Evolutionary conservation across 2,113 vertebrate species (phyloP).

Genomic region (Myodes glareolus): DNA sequence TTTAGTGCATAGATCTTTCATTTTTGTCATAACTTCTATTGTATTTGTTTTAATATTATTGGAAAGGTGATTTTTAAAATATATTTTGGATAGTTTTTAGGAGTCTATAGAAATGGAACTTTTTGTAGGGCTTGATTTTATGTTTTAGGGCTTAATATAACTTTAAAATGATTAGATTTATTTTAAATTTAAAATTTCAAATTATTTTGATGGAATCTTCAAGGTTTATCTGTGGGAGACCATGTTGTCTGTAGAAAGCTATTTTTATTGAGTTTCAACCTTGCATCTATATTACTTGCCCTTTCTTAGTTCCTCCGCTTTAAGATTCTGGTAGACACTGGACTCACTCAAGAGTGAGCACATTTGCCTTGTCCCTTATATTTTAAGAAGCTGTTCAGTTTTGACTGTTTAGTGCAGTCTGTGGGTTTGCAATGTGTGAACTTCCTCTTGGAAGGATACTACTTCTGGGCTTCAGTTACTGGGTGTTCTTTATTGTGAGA

Average conservation of each 20-base stretch:
- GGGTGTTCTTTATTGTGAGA: background rate
- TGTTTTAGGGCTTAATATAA: background rate
- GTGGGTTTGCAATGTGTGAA: background rate
- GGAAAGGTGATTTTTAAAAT: background rate
- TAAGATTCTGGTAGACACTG: background rate
- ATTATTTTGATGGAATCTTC: background rate
- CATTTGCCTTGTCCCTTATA: background rate
- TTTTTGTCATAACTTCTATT: background rate
- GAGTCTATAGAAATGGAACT: background rate
- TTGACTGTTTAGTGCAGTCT: background rate
- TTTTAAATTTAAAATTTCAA: background rate
- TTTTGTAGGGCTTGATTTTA: background rate
- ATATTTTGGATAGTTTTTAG: background rate
- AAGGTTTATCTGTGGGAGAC: background rate
- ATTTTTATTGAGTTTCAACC: background rate
- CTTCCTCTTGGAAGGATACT: background rate
- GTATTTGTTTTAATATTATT: background rate
- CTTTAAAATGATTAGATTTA: background rate
- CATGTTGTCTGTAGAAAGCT: background rate
- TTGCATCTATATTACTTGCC: background rate
- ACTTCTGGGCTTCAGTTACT: background rate
- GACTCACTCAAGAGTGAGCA: background rate
- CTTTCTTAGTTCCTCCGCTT: background rate
- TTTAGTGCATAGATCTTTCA: background rate
- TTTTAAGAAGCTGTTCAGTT: background rate